Evolutionary conservation across 2,113 vertebrate genomes (phyloP).

Genomic region (Phylloscopus trochiloides): DNA sequence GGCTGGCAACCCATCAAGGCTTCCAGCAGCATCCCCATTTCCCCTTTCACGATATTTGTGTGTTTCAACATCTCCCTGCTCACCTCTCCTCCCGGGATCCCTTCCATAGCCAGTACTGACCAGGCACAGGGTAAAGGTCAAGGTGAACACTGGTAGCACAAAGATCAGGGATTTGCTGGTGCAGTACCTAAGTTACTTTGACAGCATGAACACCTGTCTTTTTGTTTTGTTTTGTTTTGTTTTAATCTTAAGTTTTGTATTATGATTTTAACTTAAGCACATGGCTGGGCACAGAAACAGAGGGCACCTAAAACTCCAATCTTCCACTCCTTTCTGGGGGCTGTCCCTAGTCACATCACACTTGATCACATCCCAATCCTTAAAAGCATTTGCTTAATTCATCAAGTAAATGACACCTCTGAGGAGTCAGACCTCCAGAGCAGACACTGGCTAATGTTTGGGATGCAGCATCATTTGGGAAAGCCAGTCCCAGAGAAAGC

Average conservation of each 20-base stretch:
- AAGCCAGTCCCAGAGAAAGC: neutral
- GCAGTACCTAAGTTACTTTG: neutral
- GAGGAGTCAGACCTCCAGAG: neutral
- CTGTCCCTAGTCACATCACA: neutral
- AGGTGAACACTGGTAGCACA: neutral
- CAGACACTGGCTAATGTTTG: neutral
- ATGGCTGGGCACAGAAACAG: neutral
- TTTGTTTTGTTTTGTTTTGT: neutral
- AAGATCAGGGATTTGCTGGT: neutral
- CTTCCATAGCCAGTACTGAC: neutral
- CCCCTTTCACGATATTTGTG: rapidly evolving
- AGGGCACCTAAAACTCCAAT: neutral
- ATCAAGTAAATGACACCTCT: neutral
- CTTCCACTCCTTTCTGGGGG: neutral
- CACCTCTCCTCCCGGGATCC: neutral
- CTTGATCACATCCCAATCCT: neutral
- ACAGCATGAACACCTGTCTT: neutral
- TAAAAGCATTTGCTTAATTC: neutral
- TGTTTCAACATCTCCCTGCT: neutral
- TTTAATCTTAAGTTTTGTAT: neutral
- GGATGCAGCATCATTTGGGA: neutral
- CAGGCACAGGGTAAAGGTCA: neutral
- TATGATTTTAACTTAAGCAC: neutral
- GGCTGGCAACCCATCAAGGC: neutral
- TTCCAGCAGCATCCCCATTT: neutral